A percentile compares a stretch with the other conserved stretches of the same genome.
These are phyloP conservation scores for Aphidius colemani DNA, from an alignment of 2,888 invertebrate species.

Conservation along the genomic window DNA sequence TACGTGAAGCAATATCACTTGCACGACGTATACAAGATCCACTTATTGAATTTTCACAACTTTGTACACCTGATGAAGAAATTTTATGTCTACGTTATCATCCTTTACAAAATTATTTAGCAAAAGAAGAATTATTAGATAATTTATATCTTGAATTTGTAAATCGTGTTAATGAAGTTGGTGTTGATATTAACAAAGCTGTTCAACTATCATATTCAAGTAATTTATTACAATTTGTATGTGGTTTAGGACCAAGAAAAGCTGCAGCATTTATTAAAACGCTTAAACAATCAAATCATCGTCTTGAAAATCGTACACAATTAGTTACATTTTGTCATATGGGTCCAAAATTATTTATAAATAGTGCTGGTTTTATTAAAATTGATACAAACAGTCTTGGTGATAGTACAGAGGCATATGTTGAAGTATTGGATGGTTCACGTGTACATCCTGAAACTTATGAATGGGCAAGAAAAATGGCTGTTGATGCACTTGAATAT, in stretches of 20 bases:
- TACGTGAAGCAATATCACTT: constrained; percentile 91
- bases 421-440: constrained; percentile 95
- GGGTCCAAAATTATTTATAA: constrained; percentile 98
- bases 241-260: constrained; percentile 95
- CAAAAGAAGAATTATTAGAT: constrained; percentile 85
- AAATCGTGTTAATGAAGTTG: constrained; percentile 96
- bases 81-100: constrained; percentile 93
- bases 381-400: constrained; percentile 96
- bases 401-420: constrained; percentile 92
- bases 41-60: constrained; percentile 91
- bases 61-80: constrained; percentile 96
- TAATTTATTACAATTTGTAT: constrained; percentile 92
- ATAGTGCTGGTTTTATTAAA: constrained; percentile 98
- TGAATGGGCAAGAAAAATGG: constrained; percentile 99
- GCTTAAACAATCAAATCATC: constrained; percentile 87
- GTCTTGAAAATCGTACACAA: constrained; percentile 92
- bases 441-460: constrained; percentile 99
- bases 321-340: constrained; percentile 94
- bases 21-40: constrained; percentile 95
- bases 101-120: constrained; percentile 77
- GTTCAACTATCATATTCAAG: constrained; percentile 87
- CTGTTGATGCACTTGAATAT: constrained; percentile 97
- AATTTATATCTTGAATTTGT: constrained; percentile 88
- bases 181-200: constrained; percentile 94
- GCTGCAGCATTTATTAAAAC: constrained; percentile 84